Percentiles rank a stretch among this genome's conserved stretches.
These are phyloP conservation scores for Alfaro cultratus DNA, from an alignment of 2,797 vertebrate species.

Conservation along the genomic window DNA sequence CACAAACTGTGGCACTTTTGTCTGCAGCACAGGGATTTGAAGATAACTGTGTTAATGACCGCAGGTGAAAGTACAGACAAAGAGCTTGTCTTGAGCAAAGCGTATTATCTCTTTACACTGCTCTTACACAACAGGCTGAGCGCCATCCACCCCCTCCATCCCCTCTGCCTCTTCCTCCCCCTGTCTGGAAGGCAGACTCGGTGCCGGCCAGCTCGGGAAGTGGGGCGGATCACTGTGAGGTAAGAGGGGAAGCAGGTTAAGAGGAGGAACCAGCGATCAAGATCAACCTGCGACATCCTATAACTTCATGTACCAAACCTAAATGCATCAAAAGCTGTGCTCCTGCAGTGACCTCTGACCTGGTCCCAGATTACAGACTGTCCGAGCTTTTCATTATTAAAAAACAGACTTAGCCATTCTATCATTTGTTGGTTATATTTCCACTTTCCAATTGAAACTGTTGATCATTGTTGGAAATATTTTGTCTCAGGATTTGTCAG, in stretches of 20 bases:
- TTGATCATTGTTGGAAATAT: not conserved
- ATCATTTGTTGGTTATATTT: not conserved
- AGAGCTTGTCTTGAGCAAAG: conserved; percentile 62
- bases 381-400: conserved; percentile 23
- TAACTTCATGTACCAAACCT: conserved; percentile 37
- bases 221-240: conserved; percentile 58
- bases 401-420: not conserved
- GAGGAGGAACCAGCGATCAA: conserved; percentile 63
- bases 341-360: conserved; percentile 20
- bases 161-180: not conserved
- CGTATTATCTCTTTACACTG: conserved; percentile 68
- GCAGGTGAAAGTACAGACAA: conserved; percentile 67
- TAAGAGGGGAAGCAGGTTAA: conserved; percentile 61
- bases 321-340: conserved; percentile 5
- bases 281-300: conserved; percentile 50
- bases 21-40: conserved; percentile 42
- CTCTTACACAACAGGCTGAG: conserved; percentile 72
- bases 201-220: conserved; percentile 35
- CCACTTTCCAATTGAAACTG: not conserved
- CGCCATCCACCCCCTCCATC: conserved; percentile 19
- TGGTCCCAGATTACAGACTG: conserved; percentile 29
- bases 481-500: not conserved
- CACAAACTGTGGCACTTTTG: conserved; percentile 13
- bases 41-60: conserved; percentile 61
- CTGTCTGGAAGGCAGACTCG: conserved; percentile 43